phyloP scores from a whole-genome alignment of 2,113 vertebrate genomes.

The Ariopsis seemanni region DNA sequence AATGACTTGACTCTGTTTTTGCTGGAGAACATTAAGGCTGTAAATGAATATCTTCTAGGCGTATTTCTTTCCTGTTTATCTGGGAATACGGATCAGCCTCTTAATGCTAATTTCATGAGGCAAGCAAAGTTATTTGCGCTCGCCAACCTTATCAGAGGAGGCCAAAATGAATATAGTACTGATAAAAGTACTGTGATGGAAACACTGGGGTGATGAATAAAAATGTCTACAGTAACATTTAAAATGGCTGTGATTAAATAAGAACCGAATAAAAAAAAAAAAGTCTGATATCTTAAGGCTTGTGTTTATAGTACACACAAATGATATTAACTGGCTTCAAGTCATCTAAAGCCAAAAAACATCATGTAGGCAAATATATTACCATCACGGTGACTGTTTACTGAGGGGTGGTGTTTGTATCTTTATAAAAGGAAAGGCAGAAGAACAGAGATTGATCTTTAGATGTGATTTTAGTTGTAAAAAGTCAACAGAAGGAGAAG shows the following conservation, averaged over 20 bases:
- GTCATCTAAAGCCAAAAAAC: not conserved
- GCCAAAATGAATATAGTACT: conserved; percentile 1
- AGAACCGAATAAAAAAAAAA: not conserved
- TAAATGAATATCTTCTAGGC: conserved; percentile 65
- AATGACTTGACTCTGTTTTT: conserved; percentile 66
- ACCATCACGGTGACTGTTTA: not conserved
- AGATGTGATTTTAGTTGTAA: too few relatives aligned
- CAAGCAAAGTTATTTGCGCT: conserved; percentile 42
- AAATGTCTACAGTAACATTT: not conserved
- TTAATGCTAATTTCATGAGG: conserved; percentile 58
- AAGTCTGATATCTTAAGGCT: not conserved
- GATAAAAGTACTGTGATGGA: conserved; percentile 10
- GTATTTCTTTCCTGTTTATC: conserved; percentile 54
- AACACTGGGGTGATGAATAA: not conserved
- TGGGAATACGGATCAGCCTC: conserved; percentile 55
- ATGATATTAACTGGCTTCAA: not conserved
- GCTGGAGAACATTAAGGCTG: conserved; percentile 69
- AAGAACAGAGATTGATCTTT: too few relatives aligned
- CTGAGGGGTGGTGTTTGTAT: not conserved
- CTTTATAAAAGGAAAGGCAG: too few relatives aligned
- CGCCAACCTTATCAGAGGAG: conserved; percentile 17
- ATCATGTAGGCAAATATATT: not conserved
- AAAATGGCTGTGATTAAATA: not conserved
- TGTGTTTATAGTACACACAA: not conserved
- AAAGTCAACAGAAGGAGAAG: too few relatives aligned